Evolutionary conservation across 1,140 invertebrate species (phyloP).

Genomic region (Leptinotarsa lineolata): DNA sequence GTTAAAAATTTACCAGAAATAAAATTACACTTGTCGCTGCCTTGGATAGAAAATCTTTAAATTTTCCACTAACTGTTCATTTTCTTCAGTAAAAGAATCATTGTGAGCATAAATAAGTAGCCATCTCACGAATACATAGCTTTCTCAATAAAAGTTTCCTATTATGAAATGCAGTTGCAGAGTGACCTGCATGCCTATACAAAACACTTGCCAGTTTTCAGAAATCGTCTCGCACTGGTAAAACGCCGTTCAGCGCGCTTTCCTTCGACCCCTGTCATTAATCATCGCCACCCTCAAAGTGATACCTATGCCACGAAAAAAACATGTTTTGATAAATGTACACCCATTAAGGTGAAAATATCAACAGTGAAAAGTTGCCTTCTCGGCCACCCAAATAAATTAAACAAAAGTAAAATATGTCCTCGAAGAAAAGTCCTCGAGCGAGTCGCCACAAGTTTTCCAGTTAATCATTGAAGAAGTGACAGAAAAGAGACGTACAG

Average conservation of each 20-base stretch:
- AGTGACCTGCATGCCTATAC: too few species aligned
- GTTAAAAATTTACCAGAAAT: too few species aligned
- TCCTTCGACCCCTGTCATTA: background rate
- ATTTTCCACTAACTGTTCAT: too few species aligned
- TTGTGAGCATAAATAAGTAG: too few species aligned
- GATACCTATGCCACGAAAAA: conserved; percentile 18
- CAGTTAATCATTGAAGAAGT: conserved; percentile 19
- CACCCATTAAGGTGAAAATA: conserved; percentile 19
- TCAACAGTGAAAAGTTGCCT: background rate
- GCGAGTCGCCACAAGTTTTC: conserved; percentile 4
- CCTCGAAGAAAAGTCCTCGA: conserved; percentile 10
- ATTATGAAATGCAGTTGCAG: too few species aligned
- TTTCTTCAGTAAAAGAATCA: too few species aligned
- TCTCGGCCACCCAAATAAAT: conserved; percentile 13
- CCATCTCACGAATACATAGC: too few species aligned
- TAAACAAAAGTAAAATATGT: conserved; percentile 26
- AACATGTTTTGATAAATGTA: conserved; percentile 14
- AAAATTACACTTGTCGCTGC: too few species aligned
- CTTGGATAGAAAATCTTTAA: too few species aligned
- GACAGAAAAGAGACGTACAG: too few species aligned
- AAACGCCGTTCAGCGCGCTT: background rate
- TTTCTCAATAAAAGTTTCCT: too few species aligned
- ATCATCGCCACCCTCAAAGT: conserved; percentile 8
- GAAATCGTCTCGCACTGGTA: background rate
- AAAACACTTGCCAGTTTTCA: background rate